Conservation (phyloP, 2,113 vertebrate genomes). For the Rhinichthys klamathensis region DNA sequence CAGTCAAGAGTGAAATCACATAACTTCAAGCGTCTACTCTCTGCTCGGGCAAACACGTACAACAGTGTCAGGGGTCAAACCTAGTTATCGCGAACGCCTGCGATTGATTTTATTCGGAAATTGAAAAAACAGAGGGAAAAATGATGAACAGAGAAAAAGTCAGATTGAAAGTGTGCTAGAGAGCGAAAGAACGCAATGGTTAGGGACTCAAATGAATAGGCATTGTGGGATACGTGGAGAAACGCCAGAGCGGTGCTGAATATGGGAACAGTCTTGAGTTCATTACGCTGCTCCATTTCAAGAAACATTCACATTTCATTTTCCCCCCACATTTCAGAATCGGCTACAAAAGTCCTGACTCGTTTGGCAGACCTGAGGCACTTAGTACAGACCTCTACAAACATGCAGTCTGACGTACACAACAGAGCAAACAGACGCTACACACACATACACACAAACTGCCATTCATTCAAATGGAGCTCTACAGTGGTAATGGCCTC, state of each 20-base stretch:
- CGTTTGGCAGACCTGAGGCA: conserved; percentile 21
- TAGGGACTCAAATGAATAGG: conserved; percentile 25
- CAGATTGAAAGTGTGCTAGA: conserved; percentile 19
- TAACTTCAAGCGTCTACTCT: neutral
- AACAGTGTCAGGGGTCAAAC: neutral
- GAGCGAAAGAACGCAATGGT: conserved; percentile 22
- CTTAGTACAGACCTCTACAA: conserved; percentile 36
- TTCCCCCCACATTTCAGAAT: conserved; percentile 38
- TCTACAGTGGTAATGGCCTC: conserved; percentile 28
- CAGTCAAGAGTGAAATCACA: conserved; percentile 18
- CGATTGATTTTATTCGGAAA: neutral
- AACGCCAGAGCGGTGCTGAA: conserved; percentile 10
- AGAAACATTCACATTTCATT: conserved; percentile 43
- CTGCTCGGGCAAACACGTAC: no score
- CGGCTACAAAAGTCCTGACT: conserved; percentile 33
- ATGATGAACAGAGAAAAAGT: conserved; percentile 44
- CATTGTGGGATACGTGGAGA: conserved; percentile 35
- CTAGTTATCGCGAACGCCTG: neutral
- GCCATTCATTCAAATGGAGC: conserved; percentile 39
- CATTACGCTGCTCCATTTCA: conserved; percentile 34
- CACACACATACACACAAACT: conserved; percentile 28
- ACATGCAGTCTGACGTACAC: conserved; percentile 29
- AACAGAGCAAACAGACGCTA: conserved; percentile 17
- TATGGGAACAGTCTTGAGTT: conserved; percentile 38
- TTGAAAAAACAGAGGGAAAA: neutral